Evolutionary conservation across 2,888 invertebrate species (phyloP).

Genomic region (Caprella mutica): DNA sequence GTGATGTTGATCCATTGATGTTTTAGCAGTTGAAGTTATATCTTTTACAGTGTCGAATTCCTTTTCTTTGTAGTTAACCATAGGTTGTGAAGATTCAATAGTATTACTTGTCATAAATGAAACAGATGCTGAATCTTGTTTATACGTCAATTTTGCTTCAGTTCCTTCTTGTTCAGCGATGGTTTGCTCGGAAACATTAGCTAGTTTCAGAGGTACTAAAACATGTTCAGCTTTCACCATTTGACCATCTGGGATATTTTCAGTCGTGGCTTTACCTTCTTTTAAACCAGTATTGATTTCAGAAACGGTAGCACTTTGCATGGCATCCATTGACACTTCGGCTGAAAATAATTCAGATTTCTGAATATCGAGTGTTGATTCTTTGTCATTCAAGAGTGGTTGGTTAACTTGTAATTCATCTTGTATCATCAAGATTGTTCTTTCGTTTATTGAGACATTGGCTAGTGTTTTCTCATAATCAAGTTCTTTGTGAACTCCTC

Average conservation of each 20-base stretch:
- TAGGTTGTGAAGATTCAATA: background rate
- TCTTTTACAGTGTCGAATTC: conserved; percentile 1
- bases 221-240: conserved; percentile 26
- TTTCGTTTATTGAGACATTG: no score
- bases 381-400: background rate
- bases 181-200: conserved; percentile 43
- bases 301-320: conserved; percentile 51
- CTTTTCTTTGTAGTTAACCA: background rate
- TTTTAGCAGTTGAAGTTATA: background rate
- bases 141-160: conserved; percentile 14
- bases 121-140: background rate
- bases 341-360: conserved; percentile 18
- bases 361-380: background rate
- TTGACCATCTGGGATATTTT: conserved; percentile 2
- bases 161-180: conserved; percentile 41
- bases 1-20: background rate
- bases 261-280: conserved; percentile 44
- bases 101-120: background rate
- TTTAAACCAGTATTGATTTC: conserved; percentile 55
- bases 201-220: conserved; percentile 33
- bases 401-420: conserved; percentile 1
- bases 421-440: background rate
- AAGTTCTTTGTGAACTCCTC: background rate
- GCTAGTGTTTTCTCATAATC: background rate
- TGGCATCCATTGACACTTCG: conserved; percentile 41